phyloP scores from a whole-genome alignment of 2,113 vertebrate genomes.

The Bothrops jararaca region DNA sequence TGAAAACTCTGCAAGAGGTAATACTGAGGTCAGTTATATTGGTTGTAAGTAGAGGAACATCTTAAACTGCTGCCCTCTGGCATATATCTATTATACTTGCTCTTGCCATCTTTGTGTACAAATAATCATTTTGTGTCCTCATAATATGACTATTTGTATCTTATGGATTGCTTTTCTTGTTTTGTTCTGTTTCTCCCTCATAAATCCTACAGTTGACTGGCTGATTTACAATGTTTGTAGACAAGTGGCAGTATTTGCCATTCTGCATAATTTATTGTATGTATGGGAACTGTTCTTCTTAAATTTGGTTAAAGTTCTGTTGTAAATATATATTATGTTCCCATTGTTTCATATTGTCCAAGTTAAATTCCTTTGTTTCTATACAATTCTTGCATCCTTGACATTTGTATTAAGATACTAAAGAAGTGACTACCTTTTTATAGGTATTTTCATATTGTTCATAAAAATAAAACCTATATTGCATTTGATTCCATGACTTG shows the following conservation, averaged over 20 bases:
- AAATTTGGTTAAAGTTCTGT: not conserved
- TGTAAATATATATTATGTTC: not conserved
- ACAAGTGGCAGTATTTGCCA: not conserved
- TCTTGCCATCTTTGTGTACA: not conserved
- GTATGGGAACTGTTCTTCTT: not conserved
- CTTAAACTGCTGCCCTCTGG: not conserved
- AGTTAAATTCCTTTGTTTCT: not conserved
- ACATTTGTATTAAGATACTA: constrained; percentile 19
- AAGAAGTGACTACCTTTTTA: not conserved
- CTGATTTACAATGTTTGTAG: not conserved
- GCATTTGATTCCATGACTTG: not conserved
- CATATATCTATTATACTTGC: not conserved
- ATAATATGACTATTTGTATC: not conserved
- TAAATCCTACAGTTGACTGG: not conserved
- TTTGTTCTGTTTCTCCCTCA: not conserved
- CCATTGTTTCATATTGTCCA: not conserved
- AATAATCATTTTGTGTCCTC: not conserved
- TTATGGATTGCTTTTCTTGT: not conserved
- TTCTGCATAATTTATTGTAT: not conserved
- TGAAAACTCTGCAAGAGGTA: too few species aligned
- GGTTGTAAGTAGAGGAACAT: not conserved
- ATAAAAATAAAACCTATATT: not conserved
- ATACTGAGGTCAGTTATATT: not conserved
- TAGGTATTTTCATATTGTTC: not conserved
- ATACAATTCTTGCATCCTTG: not conserved